Evolutionary conservation across 1,140 invertebrate species (phyloP).

Genomic region (Diabrotica virgifera): DNA sequence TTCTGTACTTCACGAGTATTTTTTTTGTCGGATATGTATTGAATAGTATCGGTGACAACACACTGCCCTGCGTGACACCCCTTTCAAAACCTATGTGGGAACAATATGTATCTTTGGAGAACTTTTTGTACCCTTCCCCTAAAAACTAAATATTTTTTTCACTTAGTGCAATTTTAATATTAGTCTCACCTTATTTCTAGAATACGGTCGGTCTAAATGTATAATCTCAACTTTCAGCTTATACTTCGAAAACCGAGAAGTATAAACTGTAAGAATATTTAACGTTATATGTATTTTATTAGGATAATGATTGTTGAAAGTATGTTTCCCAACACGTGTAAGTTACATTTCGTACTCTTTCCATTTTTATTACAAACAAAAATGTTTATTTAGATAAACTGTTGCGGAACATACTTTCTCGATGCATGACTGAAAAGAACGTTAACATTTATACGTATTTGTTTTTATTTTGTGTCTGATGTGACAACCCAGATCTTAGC

Average conservation of each 20-base stretch:
- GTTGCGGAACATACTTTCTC: constrained; percentile 30
- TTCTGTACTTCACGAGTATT: too few relatives aligned
- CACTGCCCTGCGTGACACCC: too few relatives aligned
- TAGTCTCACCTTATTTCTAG: constrained; percentile 18
- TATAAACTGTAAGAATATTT: constrained; percentile 25
- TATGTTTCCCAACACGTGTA: constrained; percentile 25
- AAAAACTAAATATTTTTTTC: constrained; percentile 13
- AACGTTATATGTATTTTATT: constrained; percentile 33
- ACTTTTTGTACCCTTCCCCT: background rate
- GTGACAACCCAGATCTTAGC: background rate
- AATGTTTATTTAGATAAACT: constrained; percentile 4
- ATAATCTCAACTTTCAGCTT: constrained; percentile 17
- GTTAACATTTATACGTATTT: background rate
- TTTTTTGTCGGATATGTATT: too few relatives aligned
- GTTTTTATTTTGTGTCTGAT: background rate
- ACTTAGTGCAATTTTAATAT: constrained; percentile 32
- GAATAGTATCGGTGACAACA: too few relatives aligned
- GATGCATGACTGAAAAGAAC: constrained; percentile 27
- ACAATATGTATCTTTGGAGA: too few relatives aligned
- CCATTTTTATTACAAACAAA: constrained; percentile 1
- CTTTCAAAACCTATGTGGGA: too few relatives aligned
- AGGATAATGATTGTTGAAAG: constrained; percentile 28
- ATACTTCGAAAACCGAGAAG: constrained; percentile 19
- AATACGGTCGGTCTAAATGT: constrained; percentile 9
- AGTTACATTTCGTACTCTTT: constrained; percentile 7